Percentiles rank a stretch among this genome's conserved stretches.
Conservation (phyloP, 2,888 invertebrate genomes). For the Parasteatoda lunata region DNA sequence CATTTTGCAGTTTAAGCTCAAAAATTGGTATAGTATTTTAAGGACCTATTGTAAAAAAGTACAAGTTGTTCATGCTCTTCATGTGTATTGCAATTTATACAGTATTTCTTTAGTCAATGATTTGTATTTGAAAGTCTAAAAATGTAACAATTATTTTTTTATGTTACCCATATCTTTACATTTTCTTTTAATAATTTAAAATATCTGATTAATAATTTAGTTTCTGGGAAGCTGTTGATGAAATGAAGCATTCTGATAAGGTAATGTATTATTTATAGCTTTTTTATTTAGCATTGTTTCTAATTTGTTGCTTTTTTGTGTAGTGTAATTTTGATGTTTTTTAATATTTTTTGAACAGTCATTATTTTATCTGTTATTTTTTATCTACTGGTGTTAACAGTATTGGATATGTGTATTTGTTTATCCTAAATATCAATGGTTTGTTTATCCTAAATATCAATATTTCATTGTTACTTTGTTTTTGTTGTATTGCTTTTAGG, state of each 20-base stretch:
- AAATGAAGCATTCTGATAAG: slow-evolving; percentile 86
- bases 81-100: too few species aligned
- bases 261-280: slow-evolving; percentile 72
- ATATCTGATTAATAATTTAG: slow-evolving; percentile 73
- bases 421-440: too few species aligned
- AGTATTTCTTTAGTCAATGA: too few species aligned
- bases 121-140: too few species aligned
- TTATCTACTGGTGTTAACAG: not conserved
- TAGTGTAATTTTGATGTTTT: not conserved
- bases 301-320: not conserved
- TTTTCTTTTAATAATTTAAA: too few species aligned
- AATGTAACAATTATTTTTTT: too few species aligned
- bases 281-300: not conserved
- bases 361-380: not conserved
- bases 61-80: too few species aligned
- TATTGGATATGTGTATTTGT: not conserved
- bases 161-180: too few species aligned
- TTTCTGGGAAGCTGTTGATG: slow-evolving; percentile 90
- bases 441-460: too few species aligned
- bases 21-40: too few species aligned
- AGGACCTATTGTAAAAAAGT: too few species aligned
- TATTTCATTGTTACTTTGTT: not conserved
- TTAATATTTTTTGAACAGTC: not conserved
- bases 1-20: too few species aligned
- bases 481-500: slow-evolving; percentile 71